Base-by-base conservation (phyloP, 2,888 invertebrate genomes). In the Scaeva pyrastri region DNA sequence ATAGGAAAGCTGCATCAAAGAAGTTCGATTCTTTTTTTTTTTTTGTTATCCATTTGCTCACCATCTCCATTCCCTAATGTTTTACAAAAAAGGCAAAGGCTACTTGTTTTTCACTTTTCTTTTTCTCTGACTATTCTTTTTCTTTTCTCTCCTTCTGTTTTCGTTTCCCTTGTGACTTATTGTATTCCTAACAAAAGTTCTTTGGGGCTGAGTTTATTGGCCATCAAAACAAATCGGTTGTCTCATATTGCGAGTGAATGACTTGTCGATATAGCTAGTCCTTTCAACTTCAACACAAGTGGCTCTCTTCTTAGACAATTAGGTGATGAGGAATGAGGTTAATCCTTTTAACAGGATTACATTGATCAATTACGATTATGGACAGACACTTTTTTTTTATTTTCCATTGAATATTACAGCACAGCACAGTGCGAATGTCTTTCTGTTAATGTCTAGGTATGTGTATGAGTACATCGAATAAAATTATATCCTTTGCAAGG, bases 201-300 rank as follows among this genome's bases (percentile, higher is more conserved):
- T 68, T 79, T 39, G 64, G n/a, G 26, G 26, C 19, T 16, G 19
- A 55, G 36, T 74, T 74, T 74, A 74, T 80, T 80, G 23, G 60
- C 58, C 58, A 48, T 52, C 19, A 4, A 43, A 52, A 39, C 39
- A 62, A 75, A 76, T 76, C 64, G 64, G 76, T 82, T 76, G 71
- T 82, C 66, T 72, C 66, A 52, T 45, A 56, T 52, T 66, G 48
- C n/a, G 16, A 36, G 56, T 58, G 45, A 48, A 74, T 71, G 48
- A 56, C 50, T 55, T 36, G 48, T 58, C 43, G n/a, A n/a, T n/a
- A n/a, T n/a, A n/a, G 6, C 1, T 48, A 66, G 12, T 26, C 56
- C 12, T 14, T n/a, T n/a, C n/a, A n/a, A n/a, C n/a, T 55, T 14
- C 48, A 45, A 45, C 26, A 26, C 36, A 31, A 19, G 45, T 58